Base-by-base conservation (phyloP, 2,888 invertebrate species). In the Mechanitis mazaeus region DNA sequence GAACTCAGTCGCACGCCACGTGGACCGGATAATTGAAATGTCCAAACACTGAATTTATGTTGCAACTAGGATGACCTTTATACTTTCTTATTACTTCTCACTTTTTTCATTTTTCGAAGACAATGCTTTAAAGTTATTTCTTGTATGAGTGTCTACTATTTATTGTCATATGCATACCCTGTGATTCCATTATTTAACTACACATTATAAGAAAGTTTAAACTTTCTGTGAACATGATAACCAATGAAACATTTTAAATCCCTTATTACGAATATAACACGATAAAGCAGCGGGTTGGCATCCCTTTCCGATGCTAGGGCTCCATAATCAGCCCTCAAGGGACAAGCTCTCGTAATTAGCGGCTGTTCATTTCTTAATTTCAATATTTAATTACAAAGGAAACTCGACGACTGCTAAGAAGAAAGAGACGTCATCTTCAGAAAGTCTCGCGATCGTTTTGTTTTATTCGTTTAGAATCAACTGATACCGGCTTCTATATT, bases 291-390 rank as follows among this genome's bases (percentile, higher is more conserved):
- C 81, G 20, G 20, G 20, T 20, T 20, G 20, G 20, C 20, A 83
- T 81, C 89, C 88, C 88, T 86, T 86, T 83, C 75, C 76, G 83
- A 81, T 85, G 84, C 76, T 80, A 78, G 85, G 84, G 83, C 81
- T 80, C 82, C 81, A 78, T 83, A 87, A 88, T 86, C 85, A 87
- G 84, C 85, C 90, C 91, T 75, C 87, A 71, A 87, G 91, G 90
- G 91, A 90, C 90, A 88, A 85, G 84, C 89, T 85, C 87, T 81
- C 82, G 86, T 90, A 91, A 90, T 91, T 90, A 90, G 89, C 87
- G 90, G 87, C 89, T 90, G 90, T 89, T 91, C 90, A 90, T 91
- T 91, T 91, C 91, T 91, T 91, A 91, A 91, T 91, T 91, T 90
- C 90, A 91, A 91, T 91, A 90, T 91, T 91, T 91, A 91, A 91